phyloP scores from a whole-genome alignment of 2,797 vertebrate species.

The Hafferia zeledoni region DNA sequence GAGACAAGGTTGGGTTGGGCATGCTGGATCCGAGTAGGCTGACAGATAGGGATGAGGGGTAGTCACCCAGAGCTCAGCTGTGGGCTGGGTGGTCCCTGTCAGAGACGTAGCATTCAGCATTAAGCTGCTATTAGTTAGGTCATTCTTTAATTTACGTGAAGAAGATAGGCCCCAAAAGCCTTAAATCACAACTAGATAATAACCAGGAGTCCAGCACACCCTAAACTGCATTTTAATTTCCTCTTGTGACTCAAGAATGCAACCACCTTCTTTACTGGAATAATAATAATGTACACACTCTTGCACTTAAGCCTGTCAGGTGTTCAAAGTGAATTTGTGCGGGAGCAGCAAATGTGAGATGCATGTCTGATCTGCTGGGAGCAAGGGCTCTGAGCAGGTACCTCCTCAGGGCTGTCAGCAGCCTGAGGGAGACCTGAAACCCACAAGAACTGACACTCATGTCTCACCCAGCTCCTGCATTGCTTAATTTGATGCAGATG shows the following conservation, averaged over 20 bases:
- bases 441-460: fast-evolving
- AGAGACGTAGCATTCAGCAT: background rate
- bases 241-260: background rate
- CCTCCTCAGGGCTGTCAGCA: background rate
- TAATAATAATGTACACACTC: fast-evolving
- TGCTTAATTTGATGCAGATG: background rate
- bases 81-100: background rate
- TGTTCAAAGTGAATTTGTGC: fast-evolving
- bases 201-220: background rate
- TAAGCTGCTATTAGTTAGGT: background rate
- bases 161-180: background rate
- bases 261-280: background rate
- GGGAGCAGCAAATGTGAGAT: fast-evolving
- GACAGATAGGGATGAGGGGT: background rate
- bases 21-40: fast-evolving
- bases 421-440: background rate
- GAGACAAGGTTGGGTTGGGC: background rate
- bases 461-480: background rate
- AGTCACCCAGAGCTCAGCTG: background rate
- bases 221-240: background rate
- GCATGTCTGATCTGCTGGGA: background rate
- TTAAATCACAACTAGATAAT: background rate
- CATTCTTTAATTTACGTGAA: background rate
- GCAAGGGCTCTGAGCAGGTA: background rate
- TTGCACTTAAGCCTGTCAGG: background rate